Conservation (phyloP, 2,797 vertebrate species). For the Cuniculus paca region DNA sequence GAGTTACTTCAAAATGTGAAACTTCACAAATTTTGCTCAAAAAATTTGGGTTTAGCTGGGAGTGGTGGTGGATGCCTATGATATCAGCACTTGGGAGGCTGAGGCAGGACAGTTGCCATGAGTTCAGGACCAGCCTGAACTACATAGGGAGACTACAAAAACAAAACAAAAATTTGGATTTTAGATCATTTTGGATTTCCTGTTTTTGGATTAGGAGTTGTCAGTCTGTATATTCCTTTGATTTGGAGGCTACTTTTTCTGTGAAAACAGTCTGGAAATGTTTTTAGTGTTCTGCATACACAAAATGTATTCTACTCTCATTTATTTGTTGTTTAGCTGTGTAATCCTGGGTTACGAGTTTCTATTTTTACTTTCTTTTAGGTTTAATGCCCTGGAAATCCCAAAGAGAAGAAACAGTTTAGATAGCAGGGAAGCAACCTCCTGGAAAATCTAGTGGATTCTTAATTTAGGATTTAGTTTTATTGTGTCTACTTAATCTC, state of each 20-base stretch:
- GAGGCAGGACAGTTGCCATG: background rate
- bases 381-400: background rate
- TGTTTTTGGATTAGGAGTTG: background rate
- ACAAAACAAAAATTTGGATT: background rate
- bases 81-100: no score
- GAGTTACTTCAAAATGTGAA: background rate
- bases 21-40: background rate
- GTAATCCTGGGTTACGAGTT: background rate
- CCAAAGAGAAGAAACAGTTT: background rate
- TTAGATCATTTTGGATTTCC: background rate
- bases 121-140: background rate
- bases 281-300: background rate
- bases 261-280: background rate
- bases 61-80: background rate
- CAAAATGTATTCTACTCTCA: background rate
- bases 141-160: background rate
- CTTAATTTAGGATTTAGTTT: background rate
- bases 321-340: background rate
- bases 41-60: background rate
- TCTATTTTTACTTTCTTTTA: background rate
- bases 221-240: background rate
- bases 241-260: background rate
- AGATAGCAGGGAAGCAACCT: background rate
- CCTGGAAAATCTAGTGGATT: background rate
- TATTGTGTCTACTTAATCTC: background rate